Percentiles rank a stretch among this genome's conserved stretches.
phyloP scores from a whole-genome alignment of 2,113 vertebrate genomes.

The Nyctibius bracteatus region DNA sequence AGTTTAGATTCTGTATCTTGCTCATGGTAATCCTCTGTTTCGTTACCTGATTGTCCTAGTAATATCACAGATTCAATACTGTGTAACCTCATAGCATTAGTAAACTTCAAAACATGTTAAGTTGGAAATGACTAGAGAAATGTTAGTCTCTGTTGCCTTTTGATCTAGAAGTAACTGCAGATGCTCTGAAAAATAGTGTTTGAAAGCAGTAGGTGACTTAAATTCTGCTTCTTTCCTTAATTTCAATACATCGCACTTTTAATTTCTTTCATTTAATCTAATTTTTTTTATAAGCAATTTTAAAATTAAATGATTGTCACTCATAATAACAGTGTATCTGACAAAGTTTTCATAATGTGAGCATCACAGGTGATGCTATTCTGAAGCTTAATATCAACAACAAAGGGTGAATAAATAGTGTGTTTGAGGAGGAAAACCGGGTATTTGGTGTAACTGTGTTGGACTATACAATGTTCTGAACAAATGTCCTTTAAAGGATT shows the following conservation, averaged over 20 bases:
- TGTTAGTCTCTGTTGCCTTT: neutral
- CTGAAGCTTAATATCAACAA: neutral
- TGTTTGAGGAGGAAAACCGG: neutral
- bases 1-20: neutral
- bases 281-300: neutral
- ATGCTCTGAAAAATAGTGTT: neutral
- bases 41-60: neutral
- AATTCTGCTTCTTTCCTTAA: neutral
- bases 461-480: neutral
- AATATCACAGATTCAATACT: neutral
- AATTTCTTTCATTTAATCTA: neutral
- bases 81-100: neutral
- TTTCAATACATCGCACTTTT: neutral
- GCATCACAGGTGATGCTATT: neutral
- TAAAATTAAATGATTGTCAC: neutral
- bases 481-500: neutral
- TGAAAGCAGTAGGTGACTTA: neutral
- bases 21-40: neutral
- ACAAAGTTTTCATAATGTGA: neutral
- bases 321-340: neutral
- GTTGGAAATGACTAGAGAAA: neutral
- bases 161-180: neutral
- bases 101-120: neutral
- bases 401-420: neutral
- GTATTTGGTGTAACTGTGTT: neutral